Evolutionary conservation across 2,113 vertebrate genomes (phyloP).

Genomic region (Atrichornis clamosus): DNA sequence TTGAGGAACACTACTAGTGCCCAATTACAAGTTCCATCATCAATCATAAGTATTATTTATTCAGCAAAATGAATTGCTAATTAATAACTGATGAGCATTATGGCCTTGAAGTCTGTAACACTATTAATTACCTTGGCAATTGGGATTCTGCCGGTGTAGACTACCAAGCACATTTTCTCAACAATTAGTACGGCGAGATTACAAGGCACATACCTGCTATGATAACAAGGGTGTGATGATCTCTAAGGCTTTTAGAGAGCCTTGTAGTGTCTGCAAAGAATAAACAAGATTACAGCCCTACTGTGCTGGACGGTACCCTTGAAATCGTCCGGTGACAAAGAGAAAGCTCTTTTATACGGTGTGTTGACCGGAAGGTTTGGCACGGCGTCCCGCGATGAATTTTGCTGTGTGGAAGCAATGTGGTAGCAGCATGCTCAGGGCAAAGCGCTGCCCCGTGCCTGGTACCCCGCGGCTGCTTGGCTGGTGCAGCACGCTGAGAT

Average conservation of each 20-base stretch:
- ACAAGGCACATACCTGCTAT: slow-evolving; percentile 76
- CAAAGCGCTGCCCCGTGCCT: not conserved
- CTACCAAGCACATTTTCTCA: slow-evolving; percentile 82
- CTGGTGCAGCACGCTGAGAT: not conserved
- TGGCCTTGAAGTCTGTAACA: slow-evolving; percentile 93
- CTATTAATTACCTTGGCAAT: slow-evolving; percentile 96
- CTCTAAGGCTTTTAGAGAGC: slow-evolving; percentile 61
- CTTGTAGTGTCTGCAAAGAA: slow-evolving; percentile 36
- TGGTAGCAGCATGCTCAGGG: not conserved
- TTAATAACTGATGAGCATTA: slow-evolving; percentile 99
- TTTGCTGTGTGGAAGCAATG: not conserved
- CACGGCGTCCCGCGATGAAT: not conserved
- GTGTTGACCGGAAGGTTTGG: not conserved
- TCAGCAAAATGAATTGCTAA: slow-evolving; percentile 99
- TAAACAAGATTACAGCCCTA: slow-evolving; percentile 31
- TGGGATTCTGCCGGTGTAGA: slow-evolving; percentile 82
- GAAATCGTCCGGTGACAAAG: not conserved
- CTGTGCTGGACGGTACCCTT: not conserved
- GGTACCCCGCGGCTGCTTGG: not conserved
- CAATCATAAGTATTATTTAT: slow-evolving; percentile 99
- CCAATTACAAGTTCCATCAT: slow-evolving; percentile 99
- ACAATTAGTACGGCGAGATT: slow-evolving; percentile 78
- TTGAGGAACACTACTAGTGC: slow-evolving; percentile 85
- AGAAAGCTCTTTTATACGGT: not conserved
- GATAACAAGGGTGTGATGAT: slow-evolving; percentile 66